Conservation (phyloP, 1,140 invertebrate genomes). For the Littorina saxatilis region DNA sequence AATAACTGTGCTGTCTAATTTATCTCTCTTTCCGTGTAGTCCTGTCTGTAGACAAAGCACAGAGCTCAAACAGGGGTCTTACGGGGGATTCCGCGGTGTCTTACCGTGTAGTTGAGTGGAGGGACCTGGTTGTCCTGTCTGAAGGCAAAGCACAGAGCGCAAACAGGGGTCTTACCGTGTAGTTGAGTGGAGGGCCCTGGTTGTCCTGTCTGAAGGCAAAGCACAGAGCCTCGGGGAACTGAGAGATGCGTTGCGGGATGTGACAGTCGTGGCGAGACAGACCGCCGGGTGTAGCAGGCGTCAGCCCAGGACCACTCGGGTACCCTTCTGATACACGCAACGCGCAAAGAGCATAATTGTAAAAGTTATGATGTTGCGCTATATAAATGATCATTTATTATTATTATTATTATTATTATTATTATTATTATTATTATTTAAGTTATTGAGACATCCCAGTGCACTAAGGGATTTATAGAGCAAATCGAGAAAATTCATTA, state of each 20-base stretch:
- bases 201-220: conserved; percentile 70
- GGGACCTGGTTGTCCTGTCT: conserved; percentile 67
- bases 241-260: conserved; percentile 44
- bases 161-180: no score
- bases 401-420: not conserved
- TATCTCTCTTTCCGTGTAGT: conserved; percentile 59
- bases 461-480: no score
- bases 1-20: no score
- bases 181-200: conserved; percentile 56
- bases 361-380: no score
- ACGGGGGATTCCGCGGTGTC: no score
- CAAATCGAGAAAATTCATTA: no score
- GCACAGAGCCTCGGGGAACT: conserved; percentile 60
- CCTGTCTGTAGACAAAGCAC: conserved; percentile 67
- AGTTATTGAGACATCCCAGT: no score
- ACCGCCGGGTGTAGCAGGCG: conserved; percentile 60
- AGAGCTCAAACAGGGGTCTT: no score
- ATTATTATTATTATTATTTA: no score
- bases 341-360: not conserved
- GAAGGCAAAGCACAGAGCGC: conserved; percentile 68
- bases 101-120: conserved; percentile 51
- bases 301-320: conserved; percentile 51
- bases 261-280: conserved; percentile 63
- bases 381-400: no score
- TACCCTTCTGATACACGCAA: conserved; percentile 57